Evolutionary conservation across 2,113 vertebrate species (phyloP), one percentile per base, ranked within the genome.

Genomic region (Carollia perspicillata): DNA sequence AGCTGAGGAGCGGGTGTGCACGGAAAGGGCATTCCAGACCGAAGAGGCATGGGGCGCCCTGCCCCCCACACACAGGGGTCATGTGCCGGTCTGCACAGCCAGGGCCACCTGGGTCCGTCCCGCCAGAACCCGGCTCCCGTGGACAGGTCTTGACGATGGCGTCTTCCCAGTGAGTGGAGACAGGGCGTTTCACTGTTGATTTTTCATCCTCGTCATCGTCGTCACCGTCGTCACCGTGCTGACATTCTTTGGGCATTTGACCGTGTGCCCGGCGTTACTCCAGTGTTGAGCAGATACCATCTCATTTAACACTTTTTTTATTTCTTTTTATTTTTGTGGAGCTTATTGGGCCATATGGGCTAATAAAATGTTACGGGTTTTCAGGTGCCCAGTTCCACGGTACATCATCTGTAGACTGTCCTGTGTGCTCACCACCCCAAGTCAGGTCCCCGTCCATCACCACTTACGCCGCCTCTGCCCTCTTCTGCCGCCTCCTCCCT

Each of bases 81-180:
- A 8, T 0, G 4, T 0, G 42, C 23, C 0, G 5, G 22, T 69
- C 40, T 8, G 49, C 20, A 55, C 12, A 35, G 68, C 23, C 35
- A 44, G 68, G 2, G 3, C 85, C 77, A 35, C 53, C 44, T 14
- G 68, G 44, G 63, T 47, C 30, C 20, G 20, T 51, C 17, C 1
- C 13, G 0, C 6, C 30, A 8, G 79, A 69, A 40, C 16, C 63
- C 1, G 14, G 23, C 49, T 47, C 18, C 55, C 0, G 0, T 0
- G 47, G 74, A 33, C 44, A 11, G n/a, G n/a, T 33, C 42, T 60
- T 33, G 35, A 5, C 35, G 1, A 42, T 2, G 8, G 49, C 2
- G 22, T 33, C 68, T 51, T 75, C 60, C 5, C 1, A 17, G 66
- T 5, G 51, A 69, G 9, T 2, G 23, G 37, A 8, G 40, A 4